These are phyloP conservation scores for Myotis myotis DNA, from an alignment of 2,797 vertebrate species.

Conservation along the genomic window DNA sequence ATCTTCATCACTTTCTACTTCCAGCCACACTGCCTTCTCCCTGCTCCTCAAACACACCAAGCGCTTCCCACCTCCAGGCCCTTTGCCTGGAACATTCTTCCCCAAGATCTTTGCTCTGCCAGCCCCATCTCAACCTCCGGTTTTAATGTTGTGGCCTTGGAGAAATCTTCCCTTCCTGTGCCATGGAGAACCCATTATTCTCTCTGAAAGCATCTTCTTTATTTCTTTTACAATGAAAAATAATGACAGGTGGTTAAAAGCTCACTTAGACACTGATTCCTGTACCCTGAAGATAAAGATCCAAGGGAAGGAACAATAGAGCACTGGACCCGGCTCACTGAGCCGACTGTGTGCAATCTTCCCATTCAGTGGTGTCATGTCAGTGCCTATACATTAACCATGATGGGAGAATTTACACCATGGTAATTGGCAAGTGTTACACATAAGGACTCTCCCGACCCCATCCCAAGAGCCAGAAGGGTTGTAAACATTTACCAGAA, in stretches of 20 bases:
- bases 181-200: background rate
- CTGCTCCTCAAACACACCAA: background rate
- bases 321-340: background rate
- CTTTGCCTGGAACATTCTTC: background rate
- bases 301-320: background rate
- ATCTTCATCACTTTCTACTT: background rate
- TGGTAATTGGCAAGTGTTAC: background rate
- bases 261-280: background rate
- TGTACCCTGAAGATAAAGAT: background rate
- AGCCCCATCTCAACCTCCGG: background rate
- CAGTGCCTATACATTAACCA: background rate
- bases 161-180: background rate
- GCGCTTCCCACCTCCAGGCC: background rate
- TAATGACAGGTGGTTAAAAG: background rate
- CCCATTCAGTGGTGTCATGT: background rate
- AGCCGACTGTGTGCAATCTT: background rate
- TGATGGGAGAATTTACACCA: background rate
- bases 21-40: background rate
- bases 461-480: background rate
- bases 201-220: background rate
- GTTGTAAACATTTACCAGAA: background rate
- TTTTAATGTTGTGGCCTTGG: background rate
- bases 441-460: background rate
- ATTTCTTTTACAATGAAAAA: constrained; percentile 10
- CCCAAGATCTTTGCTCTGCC: background rate